phyloP scores from a whole-genome alignment of 2,888 invertebrate species.

The Myopa tessellatipennis region DNA sequence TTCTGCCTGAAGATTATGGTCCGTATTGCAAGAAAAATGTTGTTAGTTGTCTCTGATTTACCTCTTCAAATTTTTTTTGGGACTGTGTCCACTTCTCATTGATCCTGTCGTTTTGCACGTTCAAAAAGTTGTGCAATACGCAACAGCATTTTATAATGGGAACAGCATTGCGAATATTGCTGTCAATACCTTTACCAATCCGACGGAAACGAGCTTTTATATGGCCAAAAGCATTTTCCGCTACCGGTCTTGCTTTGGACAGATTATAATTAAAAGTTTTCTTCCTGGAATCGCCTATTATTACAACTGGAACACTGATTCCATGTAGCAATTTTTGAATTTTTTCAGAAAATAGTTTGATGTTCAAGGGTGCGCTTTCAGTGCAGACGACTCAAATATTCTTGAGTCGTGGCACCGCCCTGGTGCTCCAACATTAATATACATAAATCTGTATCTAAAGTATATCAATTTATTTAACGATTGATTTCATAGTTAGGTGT shows the following conservation, averaged over 20 bases:
- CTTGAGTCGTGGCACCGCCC: no score
- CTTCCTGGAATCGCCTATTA: no score
- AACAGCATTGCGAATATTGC: neutral
- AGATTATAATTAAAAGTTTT: neutral
- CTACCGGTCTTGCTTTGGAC: constrained; percentile 8
- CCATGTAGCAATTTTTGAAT: no score
- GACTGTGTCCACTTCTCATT: neutral
- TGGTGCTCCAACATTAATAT: no score
- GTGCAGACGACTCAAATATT: no score
- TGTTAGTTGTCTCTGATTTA: neutral
- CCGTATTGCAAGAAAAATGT: neutral
- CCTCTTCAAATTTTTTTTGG: neutral
- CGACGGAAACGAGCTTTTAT: constrained; percentile 3
- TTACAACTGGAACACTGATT: no score
- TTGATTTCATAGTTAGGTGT: no score
- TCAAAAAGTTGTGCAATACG: neutral
- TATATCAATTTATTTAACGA: no score
- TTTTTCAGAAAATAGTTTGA: no score
- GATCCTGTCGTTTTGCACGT: neutral
- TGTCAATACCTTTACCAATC: constrained; percentile 9
- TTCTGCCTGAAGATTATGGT: neutral
- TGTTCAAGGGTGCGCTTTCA: no score
- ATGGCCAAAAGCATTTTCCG: constrained; percentile 9
- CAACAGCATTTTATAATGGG: neutral
- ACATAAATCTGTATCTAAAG: no score